These are phyloP conservation scores for Ormyrus nitidulus DNA, from an alignment of 2,888 invertebrate species.

Conservation along the genomic window DNA sequence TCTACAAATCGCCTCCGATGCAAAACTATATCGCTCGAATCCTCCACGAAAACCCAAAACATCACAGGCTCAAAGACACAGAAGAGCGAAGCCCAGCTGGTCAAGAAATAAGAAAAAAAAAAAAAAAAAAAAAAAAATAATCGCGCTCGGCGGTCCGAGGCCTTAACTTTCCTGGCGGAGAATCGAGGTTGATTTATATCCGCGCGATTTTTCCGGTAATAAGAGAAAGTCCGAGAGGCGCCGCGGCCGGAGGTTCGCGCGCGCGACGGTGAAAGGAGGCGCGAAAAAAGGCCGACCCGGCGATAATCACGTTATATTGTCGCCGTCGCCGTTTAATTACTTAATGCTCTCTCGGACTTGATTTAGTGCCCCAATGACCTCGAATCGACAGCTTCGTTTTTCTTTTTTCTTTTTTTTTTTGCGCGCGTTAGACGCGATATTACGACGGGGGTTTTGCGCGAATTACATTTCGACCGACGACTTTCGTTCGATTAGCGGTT, in stretches of 20 bases:
- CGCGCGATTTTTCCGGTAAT: constrained; percentile 54
- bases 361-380: constrained; percentile 42
- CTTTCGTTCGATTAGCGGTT: neutral
- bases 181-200: constrained; percentile 57
- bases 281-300: constrained; percentile 17
- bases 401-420: neutral
- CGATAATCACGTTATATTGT: constrained; percentile 38
- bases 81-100: no score
- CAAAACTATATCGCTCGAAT: neutral
- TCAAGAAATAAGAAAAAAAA: no score
- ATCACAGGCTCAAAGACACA: neutral
- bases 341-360: constrained; percentile 26
- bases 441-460: neutral
- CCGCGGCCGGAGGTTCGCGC: constrained; percentile 12
- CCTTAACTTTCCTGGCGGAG: constrained; percentile 19
- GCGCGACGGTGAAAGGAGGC: constrained; percentile 50
- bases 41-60: neutral
- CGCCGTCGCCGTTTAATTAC: constrained; percentile 34
- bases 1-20: no score
- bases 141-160: constrained; percentile 17
- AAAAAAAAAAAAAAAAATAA: neutral
- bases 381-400: neutral
- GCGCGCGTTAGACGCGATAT: neutral
- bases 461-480: neutral
- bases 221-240: constrained; percentile 53